Evolutionary conservation across 2,113 vertebrate species (phyloP).

Genomic region (Colossoma macropomum): DNA sequence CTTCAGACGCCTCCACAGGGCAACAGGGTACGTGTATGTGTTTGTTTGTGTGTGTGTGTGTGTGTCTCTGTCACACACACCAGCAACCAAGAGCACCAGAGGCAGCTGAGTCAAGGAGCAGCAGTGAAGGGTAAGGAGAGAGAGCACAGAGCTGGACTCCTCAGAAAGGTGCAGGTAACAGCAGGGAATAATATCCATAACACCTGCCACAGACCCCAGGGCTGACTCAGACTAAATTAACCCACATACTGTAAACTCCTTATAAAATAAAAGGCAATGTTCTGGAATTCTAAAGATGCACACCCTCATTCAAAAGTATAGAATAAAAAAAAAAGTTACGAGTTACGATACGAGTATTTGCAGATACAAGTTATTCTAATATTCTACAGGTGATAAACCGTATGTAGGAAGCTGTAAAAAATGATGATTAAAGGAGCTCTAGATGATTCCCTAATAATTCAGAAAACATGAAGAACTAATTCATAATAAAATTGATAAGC

Average conservation of each 20-base stretch:
- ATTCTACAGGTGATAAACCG: too few relatives aligned
- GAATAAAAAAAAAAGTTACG: too few relatives aligned
- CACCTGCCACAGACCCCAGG: not conserved
- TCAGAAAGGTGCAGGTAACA: conserved; percentile 7
- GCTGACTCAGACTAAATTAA: not conserved
- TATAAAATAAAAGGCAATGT: not conserved
- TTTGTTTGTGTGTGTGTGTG: not conserved
- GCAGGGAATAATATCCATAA: conserved; percentile 31
- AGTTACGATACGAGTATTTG: too few relatives aligned
- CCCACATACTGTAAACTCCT: not conserved
- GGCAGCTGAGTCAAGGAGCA: not conserved
- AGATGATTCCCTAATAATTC: too few relatives aligned
- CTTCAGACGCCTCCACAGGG: conserved; percentile 38
- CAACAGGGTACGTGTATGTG: not conserved
- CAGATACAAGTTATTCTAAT: too few relatives aligned
- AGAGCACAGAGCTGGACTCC: not conserved
- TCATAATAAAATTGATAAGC: too few relatives aligned
- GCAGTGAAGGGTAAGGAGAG: not conserved
- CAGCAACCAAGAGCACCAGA: not conserved
- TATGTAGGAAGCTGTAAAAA: too few relatives aligned
- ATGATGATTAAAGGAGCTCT: too few relatives aligned
- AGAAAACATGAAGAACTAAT: too few relatives aligned
- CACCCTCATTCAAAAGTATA: too few relatives aligned
- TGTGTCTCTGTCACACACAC: not conserved
- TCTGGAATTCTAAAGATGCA: not conserved